These are phyloP conservation scores for Excalfactoria chinensis DNA, from an alignment of 2,113 vertebrate genomes.

Conservation along the genomic window DNA sequence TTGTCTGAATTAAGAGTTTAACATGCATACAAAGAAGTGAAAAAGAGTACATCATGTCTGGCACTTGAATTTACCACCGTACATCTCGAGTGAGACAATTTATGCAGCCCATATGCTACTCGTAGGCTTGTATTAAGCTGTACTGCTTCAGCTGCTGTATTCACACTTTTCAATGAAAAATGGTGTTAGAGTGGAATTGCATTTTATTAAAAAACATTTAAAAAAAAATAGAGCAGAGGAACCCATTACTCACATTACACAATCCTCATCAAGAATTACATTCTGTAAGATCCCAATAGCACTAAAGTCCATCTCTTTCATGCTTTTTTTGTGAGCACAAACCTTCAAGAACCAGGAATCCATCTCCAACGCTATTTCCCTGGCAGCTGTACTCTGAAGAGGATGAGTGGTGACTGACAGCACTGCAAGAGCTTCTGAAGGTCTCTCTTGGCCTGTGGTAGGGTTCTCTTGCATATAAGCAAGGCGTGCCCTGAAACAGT, in stretches of 20 bases:
- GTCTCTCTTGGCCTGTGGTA: not conserved
- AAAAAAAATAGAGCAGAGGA: not conserved
- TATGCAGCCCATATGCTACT: not conserved
- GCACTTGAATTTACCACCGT: not conserved
- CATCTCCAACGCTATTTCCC: not conserved
- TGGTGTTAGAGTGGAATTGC: not conserved
- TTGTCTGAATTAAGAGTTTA: not conserved
- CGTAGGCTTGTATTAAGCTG: not conserved
- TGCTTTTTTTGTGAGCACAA: not conserved
- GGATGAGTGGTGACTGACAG: fast-evolving
- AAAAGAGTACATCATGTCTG: not conserved
- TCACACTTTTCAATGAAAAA: not conserved
- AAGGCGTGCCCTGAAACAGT: not conserved
- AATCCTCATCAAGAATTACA: not conserved
- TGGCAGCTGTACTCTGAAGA: not conserved
- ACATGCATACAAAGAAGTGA: not conserved
- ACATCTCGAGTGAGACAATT: not conserved
- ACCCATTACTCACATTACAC: not conserved
- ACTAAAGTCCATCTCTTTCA: not conserved
- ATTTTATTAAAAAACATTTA: not conserved
- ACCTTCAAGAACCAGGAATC: not conserved
- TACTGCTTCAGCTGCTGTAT: not conserved
- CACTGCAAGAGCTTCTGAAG: not conserved
- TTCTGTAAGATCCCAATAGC: not conserved
- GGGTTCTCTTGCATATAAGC: not conserved